Conservation (phyloP, 1,140 invertebrate species). For the Brachionus calyciflorus region DNA sequence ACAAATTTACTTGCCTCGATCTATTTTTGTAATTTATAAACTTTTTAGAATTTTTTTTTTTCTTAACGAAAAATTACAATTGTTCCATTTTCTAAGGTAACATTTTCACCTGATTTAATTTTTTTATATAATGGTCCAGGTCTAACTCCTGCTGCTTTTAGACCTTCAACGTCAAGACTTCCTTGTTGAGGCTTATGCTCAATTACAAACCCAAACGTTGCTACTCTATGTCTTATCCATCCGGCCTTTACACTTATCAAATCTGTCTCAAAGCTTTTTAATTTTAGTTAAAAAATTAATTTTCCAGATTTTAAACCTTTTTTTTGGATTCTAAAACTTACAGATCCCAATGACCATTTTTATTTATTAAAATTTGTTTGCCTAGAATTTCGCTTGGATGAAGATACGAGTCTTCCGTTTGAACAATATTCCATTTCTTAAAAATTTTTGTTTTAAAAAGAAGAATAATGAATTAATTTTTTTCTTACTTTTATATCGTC, state of each 20-base stretch:
- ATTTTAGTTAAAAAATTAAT: background rate
- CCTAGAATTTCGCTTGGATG: slow-evolving; percentile 58
- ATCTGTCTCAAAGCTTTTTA: slow-evolving; percentile 50
- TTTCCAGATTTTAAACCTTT: background rate
- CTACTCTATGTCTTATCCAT: slow-evolving; percentile 58
- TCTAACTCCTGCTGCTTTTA: slow-evolving; percentile 54
- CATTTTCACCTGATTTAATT: slow-evolving; percentile 56
- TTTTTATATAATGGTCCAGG: slow-evolving; percentile 59
- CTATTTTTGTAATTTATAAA: too few species aligned
- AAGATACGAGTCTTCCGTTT: slow-evolving; percentile 41
- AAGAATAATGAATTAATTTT: too few species aligned
- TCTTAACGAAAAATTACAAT: slow-evolving; percentile 49
- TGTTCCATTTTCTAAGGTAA: slow-evolving; percentile 54
- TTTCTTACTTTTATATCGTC: slow-evolving; percentile 51
- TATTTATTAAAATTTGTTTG: slow-evolving; percentile 50
- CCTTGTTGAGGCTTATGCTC: slow-evolving; percentile 54
- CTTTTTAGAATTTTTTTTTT: too few species aligned
- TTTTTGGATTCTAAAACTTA: too few species aligned
- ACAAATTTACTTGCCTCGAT: background rate
- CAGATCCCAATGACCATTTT: slow-evolving; percentile 54
- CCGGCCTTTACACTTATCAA: slow-evolving; percentile 56
- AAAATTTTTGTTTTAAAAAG: background rate
- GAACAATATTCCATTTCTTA: slow-evolving; percentile 49
- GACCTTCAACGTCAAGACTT: slow-evolving; percentile 55
- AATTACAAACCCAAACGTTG: slow-evolving; percentile 61